These are phyloP conservation scores for Chloroceryle aenea DNA, from an alignment of 2,113 vertebrate genomes.

Conservation along the genomic window DNA sequence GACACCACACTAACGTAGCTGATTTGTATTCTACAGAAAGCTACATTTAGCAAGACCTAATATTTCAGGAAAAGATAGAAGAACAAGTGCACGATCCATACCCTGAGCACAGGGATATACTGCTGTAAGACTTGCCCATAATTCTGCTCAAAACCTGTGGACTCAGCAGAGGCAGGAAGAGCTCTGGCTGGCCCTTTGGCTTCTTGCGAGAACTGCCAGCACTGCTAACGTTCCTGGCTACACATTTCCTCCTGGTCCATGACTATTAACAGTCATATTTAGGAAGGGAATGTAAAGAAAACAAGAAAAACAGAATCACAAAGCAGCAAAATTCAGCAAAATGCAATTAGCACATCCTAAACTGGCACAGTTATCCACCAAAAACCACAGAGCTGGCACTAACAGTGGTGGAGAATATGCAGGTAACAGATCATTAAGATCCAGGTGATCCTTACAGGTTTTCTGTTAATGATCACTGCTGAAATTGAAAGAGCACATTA, in stretches of 20 bases:
- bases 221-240: background rate
- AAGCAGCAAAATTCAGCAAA: background rate
- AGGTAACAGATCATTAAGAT: background rate
- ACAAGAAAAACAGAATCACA: background rate
- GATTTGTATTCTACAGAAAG: constrained; percentile 30
- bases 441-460: background rate
- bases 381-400: background rate
- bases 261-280: background rate
- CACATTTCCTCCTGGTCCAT: background rate
- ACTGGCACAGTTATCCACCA: background rate
- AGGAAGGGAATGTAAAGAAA: background rate
- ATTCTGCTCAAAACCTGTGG: background rate
- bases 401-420: background rate
- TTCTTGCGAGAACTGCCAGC: background rate
- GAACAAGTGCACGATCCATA: background rate
- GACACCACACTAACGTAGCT: background rate
- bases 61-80: constrained; percentile 30
- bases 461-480: background rate
- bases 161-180: constrained; percentile 14
- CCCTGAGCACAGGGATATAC: background rate
- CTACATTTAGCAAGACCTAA: background rate
- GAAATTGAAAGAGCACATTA: background rate
- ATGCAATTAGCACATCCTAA: background rate
- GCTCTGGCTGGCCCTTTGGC: background rate
- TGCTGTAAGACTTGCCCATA: constrained; percentile 1